Evolutionary conservation across 2,888 invertebrate genomes (phyloP).

Genomic region (Cheilosia impressa): DNA sequence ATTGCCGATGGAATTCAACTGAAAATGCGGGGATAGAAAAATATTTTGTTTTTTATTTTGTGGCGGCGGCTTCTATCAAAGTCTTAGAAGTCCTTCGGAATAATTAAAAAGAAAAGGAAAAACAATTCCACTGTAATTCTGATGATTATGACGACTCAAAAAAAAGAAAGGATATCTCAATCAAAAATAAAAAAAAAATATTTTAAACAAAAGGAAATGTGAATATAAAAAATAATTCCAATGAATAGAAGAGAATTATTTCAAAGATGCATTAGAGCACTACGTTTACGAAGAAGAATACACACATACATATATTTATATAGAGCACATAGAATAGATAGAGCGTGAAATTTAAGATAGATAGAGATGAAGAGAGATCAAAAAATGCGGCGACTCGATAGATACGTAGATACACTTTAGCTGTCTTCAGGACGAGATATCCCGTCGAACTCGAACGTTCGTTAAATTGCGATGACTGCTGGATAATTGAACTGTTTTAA

Average conservation of each 20-base stretch:
- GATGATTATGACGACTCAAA: constrained; percentile 68
- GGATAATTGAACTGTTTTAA: constrained; percentile 21
- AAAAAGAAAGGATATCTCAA: constrained; percentile 72
- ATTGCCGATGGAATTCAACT: constrained; percentile 59
- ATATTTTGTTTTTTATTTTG: not conserved
- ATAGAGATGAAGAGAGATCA: constrained; percentile 35
- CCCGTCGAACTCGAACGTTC: constrained; percentile 26
- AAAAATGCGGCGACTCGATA: constrained; percentile 5
- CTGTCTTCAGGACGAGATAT: not conserved
- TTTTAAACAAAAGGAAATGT: constrained; percentile 21
- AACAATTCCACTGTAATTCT: not conserved
- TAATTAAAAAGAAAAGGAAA: constrained; percentile 8
- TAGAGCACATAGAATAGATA: constrained; percentile 64
- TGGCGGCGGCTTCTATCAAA: not conserved
- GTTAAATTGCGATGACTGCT: constrained; percentile 3
- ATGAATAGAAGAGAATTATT: constrained; percentile 59
- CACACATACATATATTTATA: constrained; percentile 54
- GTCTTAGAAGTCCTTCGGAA: not conserved
- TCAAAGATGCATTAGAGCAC: constrained; percentile 38
- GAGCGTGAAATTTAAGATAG: constrained; percentile 37
- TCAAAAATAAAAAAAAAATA: constrained; percentile 34
- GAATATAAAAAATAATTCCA: constrained; percentile 62
- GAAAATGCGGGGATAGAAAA: constrained; percentile 21
- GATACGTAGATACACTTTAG: constrained; percentile 40
- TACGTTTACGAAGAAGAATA: constrained; percentile 48